phyloP scores from a whole-genome alignment of 2,113 vertebrate species.

The Suncus etruscus region DNA sequence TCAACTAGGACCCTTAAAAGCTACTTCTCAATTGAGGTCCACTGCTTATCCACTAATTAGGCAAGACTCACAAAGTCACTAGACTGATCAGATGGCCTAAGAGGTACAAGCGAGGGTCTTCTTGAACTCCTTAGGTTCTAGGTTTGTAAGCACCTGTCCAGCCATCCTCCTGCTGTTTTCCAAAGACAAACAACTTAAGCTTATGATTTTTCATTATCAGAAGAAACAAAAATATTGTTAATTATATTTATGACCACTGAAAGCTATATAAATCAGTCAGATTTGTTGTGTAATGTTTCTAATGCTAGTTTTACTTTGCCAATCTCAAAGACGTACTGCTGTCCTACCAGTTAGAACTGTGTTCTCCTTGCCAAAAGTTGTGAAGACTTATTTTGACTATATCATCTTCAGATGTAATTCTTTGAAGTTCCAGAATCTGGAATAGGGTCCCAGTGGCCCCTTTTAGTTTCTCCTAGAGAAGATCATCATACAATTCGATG shows the following conservation, averaged over 20 bases:
- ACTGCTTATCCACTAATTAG: slow-evolving; percentile 15
- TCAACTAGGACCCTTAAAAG: slow-evolving; percentile 10
- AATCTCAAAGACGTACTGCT: slow-evolving; percentile 39
- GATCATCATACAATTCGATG: neutral
- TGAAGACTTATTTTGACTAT: slow-evolving; percentile 42
- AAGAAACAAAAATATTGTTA: slow-evolving; percentile 59
- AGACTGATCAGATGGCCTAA: slow-evolving; percentile 11
- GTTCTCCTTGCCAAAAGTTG: neutral
- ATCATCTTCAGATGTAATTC: slow-evolving; percentile 40
- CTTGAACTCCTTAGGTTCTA: neutral
- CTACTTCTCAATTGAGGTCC: neutral
- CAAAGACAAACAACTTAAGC: slow-evolving; percentile 38
- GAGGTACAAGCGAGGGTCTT: neutral
- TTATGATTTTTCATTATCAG: slow-evolving; percentile 55
- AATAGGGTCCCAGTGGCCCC: neutral
- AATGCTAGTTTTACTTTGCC: slow-evolving; percentile 65
- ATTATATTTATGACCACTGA: slow-evolving; percentile 68
- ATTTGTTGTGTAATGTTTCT: slow-evolving; percentile 59
- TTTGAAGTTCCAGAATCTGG: slow-evolving; percentile 49
- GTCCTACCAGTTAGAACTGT: neutral
- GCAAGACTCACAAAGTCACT: neutral
- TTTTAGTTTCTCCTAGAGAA: neutral
- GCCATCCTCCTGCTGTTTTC: neutral
- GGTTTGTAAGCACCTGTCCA: slow-evolving; percentile 12
- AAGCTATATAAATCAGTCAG: slow-evolving; percentile 45